Evolutionary conservation across 1,140 invertebrate species (phyloP).

Genomic region (Agraylea sexmaculata): DNA sequence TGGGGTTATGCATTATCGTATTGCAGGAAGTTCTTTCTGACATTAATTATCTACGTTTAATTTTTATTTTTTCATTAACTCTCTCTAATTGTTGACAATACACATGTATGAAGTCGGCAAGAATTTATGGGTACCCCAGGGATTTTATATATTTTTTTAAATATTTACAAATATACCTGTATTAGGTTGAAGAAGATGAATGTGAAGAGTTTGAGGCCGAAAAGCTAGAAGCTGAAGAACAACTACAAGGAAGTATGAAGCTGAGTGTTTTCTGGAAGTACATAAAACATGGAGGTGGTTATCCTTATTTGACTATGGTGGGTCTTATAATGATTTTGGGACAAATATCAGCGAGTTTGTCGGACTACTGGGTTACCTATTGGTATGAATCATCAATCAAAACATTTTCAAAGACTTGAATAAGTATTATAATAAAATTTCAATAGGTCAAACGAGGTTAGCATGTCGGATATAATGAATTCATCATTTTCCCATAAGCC

Average conservation of each 20-base stretch:
- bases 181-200: constrained; percentile 10
- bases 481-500: not conserved
- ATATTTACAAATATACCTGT: no score
- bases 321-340: constrained; percentile 52
- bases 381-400: constrained; percentile 42
- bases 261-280: constrained; percentile 63
- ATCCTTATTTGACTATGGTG: constrained; percentile 44
- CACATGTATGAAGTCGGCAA: no score
- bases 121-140: no score
- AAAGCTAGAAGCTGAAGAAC: no score
- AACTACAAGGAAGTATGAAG: no score
- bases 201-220: constrained; percentile 27
- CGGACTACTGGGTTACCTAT: constrained; percentile 67
- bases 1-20: no score
- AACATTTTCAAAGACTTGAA: not conserved
- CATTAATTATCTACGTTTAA: no score
- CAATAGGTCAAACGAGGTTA: not conserved
- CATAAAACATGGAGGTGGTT: constrained; percentile 54
- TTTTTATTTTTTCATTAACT: no score
- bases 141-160: no score
- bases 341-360: constrained; percentile 55
- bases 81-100: no score
- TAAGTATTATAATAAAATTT: not conserved
- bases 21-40: no score
- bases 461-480: not conserved